Percentiles rank a stretch among this genome's conserved stretches.
Conservation (phyloP, 2,888 invertebrate genomes). For the Lycophotia porphyrea region DNA sequence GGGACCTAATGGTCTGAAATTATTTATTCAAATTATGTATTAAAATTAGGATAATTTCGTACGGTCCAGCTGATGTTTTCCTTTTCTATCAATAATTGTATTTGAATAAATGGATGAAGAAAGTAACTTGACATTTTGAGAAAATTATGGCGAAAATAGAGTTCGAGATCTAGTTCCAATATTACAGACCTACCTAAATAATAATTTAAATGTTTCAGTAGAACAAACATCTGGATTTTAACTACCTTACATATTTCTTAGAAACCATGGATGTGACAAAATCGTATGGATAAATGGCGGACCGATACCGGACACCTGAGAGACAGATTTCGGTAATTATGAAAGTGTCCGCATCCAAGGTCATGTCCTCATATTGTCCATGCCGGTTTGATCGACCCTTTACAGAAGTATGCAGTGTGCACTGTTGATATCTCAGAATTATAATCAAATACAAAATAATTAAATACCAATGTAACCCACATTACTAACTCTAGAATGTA, state of each 20-base stretch:
- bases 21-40: conserved; percentile 37
- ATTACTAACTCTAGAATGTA: conserved; percentile 1
- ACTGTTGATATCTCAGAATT: conserved; percentile 9
- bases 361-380: background rate
- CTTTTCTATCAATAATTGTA: background rate
- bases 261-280: background rate
- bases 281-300: background rate
- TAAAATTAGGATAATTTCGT: conserved; percentile 12
- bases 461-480: conserved; percentile 10
- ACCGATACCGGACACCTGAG: background rate
- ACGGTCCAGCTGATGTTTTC: background rate
- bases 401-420: background rate
- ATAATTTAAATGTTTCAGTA: background rate
- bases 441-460: background rate
- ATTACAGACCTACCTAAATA: background rate
- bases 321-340: background rate
- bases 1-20: conserved; percentile 22
- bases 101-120: background rate
- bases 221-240: background rate
- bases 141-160: background rate
- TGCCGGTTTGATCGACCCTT: background rate
- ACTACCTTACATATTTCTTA: background rate
- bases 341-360: background rate
- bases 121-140: background rate
- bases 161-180: background rate